These are phyloP conservation scores for Aelia acuminata DNA, from an alignment of 2,888 invertebrate genomes.

Conservation along the genomic window DNA sequence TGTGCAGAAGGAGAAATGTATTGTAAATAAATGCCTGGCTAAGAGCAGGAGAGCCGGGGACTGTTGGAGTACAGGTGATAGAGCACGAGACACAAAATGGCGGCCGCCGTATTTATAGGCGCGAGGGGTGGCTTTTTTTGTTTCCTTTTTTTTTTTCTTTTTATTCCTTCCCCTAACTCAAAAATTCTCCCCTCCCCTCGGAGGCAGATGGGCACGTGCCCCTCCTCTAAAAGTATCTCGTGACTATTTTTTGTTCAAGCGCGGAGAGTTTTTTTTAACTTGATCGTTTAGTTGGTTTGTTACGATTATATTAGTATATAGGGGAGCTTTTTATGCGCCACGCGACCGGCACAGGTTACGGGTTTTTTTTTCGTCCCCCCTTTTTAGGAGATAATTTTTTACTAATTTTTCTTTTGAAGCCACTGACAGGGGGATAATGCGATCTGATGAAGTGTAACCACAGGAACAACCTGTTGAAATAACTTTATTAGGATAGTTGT, in stretches of 20 bases:
- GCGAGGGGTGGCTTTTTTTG: constrained; percentile 51
- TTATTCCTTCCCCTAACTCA: constrained; percentile 56
- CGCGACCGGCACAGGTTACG: constrained; percentile 25
- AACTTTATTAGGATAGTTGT: not conserved
- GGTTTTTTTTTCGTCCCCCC: constrained; percentile 46
- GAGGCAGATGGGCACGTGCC: constrained; percentile 40
- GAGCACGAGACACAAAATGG: constrained; percentile 62
- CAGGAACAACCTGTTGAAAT: not conserved
- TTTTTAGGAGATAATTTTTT: constrained; percentile 41
- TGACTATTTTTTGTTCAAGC: constrained; percentile 35
- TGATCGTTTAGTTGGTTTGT: constrained; percentile 59
- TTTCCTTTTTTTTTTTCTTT: constrained; percentile 45
- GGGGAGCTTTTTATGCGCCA: constrained; percentile 56
- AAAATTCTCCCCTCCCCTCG: constrained; percentile 53
- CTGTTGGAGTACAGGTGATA: constrained; percentile 31
- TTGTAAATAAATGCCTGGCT: not conserved
- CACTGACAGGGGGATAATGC: constrained; percentile 5
- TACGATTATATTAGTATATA: constrained; percentile 57
- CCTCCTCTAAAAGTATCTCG: constrained; percentile 52
- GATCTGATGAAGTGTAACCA: constrained; percentile 3
- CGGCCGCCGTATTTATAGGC: constrained; percentile 62
- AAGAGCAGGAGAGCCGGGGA: not conserved
- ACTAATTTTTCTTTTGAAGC: constrained; percentile 8
- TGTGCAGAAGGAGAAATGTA: not conserved
- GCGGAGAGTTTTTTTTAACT: constrained; percentile 42